Percentiles rank a stretch among this genome's conserved stretches.
These are phyloP conservation scores for Unio delphinus DNA, from an alignment of 2,888 invertebrate genomes.

Conservation along the genomic window DNA sequence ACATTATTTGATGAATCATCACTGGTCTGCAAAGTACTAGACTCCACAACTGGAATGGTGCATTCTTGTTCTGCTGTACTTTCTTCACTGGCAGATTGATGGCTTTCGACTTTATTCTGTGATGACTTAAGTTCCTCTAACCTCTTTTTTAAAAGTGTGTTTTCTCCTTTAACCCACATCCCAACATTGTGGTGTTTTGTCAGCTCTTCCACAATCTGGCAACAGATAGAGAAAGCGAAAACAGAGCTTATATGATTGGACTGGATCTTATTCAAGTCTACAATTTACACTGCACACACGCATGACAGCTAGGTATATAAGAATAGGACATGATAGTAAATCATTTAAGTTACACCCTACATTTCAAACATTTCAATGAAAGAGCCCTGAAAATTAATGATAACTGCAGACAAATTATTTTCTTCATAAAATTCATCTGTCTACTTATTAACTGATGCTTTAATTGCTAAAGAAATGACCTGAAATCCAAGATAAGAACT, in stretches of 20 bases:
- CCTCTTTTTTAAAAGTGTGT: conserved; percentile 41
- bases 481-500: no score
- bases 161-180: conserved; percentile 81
- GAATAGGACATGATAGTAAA: no score
- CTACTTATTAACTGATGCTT: no score
- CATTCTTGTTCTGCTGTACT: background rate
- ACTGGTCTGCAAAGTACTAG: background rate
- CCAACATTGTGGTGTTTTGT: conserved; percentile 94
- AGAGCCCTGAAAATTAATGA: no score
- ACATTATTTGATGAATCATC: background rate
- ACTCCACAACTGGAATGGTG: background rate
- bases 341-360: no score
- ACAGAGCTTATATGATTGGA: background rate
- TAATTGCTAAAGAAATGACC: no score
- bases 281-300: no score
- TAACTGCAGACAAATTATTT: no score
- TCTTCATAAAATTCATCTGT: no score
- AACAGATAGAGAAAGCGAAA: background rate
- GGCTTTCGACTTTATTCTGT: background rate
- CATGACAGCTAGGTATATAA: no score
- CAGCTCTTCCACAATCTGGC: conserved; percentile 83
- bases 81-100: background rate
- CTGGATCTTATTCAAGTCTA: background rate
- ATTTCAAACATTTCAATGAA: no score
- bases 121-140: conserved; percentile 23